phyloP scores from a whole-genome alignment of 2,888 invertebrate genomes.

The Platycnemis pennipes region DNA sequence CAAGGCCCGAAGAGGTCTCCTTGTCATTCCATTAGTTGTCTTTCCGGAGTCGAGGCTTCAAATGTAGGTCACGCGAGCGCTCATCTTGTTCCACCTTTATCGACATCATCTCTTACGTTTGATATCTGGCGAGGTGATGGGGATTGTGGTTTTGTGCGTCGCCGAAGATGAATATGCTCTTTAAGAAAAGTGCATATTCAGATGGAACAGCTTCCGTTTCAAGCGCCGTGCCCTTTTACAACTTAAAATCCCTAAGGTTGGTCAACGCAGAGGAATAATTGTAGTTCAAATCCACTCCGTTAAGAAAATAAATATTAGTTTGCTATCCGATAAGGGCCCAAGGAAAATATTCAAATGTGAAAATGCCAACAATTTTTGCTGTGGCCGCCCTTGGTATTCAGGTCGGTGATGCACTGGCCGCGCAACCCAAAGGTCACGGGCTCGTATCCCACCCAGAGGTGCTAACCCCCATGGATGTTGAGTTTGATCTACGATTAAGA shows the following conservation, averaged over 20 bases:
- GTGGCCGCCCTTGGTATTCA: too few species aligned
- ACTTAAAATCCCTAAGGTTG: not conserved
- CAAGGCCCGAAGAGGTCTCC: not conserved
- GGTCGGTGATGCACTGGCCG: too few species aligned
- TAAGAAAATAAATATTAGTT: too few species aligned
- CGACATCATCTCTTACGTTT: not conserved
- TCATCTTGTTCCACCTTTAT: not conserved
- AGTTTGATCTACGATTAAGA: too few species aligned
- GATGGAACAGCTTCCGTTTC: not conserved
- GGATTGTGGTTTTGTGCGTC: not conserved
- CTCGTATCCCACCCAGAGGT: too few species aligned
- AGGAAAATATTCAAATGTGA: too few species aligned
- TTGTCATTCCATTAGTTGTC: not conserved
- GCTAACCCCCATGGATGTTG: too few species aligned
- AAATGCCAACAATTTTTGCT: too few species aligned
- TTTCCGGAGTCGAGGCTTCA: not conserved
- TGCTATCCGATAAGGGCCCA: too few species aligned
- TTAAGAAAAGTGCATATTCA: not conserved
- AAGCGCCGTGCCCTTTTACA: not conserved
- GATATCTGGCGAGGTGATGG: not conserved
- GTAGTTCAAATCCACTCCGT: not conserved
- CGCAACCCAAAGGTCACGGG: too few species aligned
- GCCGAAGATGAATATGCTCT: not conserved
- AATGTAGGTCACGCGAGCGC: not conserved
- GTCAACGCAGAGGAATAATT: not conserved